Evolutionary conservation across 2,888 invertebrate genomes (phyloP).

Genomic region (Trichogramma dendrolimi): DNA sequence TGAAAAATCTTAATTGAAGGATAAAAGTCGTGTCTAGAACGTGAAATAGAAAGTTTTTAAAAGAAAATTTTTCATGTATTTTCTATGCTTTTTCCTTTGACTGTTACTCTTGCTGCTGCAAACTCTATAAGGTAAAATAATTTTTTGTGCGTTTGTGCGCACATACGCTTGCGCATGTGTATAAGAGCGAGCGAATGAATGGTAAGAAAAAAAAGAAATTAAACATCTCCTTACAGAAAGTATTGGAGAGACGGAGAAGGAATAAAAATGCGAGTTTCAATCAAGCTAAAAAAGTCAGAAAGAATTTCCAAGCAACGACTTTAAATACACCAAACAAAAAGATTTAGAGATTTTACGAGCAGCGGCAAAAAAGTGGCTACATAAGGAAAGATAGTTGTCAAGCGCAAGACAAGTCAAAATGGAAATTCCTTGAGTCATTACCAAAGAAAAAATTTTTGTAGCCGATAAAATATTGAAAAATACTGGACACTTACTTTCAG

Average conservation of each 20-base stretch:
- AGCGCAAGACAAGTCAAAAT: too few species aligned
- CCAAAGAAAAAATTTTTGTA: too few species aligned
- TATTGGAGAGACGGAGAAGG: conserved; percentile 1
- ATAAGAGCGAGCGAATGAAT: background rate
- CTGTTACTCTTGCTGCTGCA: too few species aligned
- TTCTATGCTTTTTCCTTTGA: too few species aligned
- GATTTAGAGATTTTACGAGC: conserved; percentile 4
- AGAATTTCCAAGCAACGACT: conserved; percentile 18
- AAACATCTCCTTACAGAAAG: conserved; percentile 6
- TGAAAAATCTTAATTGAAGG: conserved; percentile 15
- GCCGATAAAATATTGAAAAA: too few species aligned
- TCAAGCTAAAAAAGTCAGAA: conserved; percentile 10
- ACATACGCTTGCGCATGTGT: background rate
- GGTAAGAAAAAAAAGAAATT: conserved; percentile 21
- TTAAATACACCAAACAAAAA: conserved; percentile 15
- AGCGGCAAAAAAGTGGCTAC: too few species aligned
- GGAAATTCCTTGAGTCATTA: too few species aligned
- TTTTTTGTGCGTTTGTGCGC: background rate
- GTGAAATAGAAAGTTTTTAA: conserved; percentile 25
- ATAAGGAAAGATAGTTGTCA: too few species aligned
- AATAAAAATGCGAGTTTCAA: conserved; percentile 24
- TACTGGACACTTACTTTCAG: too few species aligned
- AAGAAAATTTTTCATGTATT: conserved; percentile 10
- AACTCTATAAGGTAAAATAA: too few species aligned
- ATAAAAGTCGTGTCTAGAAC: conserved; percentile 17